phyloP scores from a whole-genome alignment of 2,888 invertebrate species.

The Eupithecia abbreviata region DNA sequence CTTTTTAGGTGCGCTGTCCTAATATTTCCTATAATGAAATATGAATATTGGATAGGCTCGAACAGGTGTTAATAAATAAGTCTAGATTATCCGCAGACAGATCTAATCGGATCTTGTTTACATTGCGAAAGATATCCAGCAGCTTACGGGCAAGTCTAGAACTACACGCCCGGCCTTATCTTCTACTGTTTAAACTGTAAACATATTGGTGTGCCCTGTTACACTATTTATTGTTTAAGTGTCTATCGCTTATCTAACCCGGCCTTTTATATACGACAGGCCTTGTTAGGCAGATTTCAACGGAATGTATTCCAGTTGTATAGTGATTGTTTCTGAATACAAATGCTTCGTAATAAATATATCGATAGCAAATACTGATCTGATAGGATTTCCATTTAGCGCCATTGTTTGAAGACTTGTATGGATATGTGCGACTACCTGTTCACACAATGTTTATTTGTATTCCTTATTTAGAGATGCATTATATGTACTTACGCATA shows the following conservation, averaged over 20 bases:
- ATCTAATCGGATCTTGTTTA: constrained; percentile 80
- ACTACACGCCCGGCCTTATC: constrained; percentile 55
- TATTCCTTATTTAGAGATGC: constrained; percentile 19
- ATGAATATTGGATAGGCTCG: constrained; percentile 62
- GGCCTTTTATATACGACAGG: constrained; percentile 63
- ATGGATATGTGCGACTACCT: constrained; percentile 43
- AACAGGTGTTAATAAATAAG: constrained; percentile 76
- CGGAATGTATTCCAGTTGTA: constrained; percentile 68
- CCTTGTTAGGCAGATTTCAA: constrained; percentile 74
- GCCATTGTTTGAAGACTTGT: constrained; percentile 52
- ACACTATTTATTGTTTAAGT: constrained; percentile 71
- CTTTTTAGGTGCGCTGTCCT: constrained; percentile 45
- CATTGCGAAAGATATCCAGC: constrained; percentile 66
- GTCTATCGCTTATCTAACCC: constrained; percentile 67
- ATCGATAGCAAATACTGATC: constrained; percentile 65
- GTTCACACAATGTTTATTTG: constrained; percentile 29
- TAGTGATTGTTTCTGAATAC: constrained; percentile 73
- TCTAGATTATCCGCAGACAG: constrained; percentile 66
- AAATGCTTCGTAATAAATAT: constrained; percentile 71
- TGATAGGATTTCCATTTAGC: constrained; percentile 69
- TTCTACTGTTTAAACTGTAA: constrained; percentile 66
- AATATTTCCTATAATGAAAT: constrained; percentile 51
- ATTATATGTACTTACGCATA: constrained; percentile 9
- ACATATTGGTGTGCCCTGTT: constrained; percentile 70
- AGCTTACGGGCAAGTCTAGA: constrained; percentile 47